Percentiles rank a stretch among this genome's conserved stretches.
phyloP scores from a whole-genome alignment of 1,140 invertebrate genomes.

The Thaumatotibia leucotreta region DNA sequence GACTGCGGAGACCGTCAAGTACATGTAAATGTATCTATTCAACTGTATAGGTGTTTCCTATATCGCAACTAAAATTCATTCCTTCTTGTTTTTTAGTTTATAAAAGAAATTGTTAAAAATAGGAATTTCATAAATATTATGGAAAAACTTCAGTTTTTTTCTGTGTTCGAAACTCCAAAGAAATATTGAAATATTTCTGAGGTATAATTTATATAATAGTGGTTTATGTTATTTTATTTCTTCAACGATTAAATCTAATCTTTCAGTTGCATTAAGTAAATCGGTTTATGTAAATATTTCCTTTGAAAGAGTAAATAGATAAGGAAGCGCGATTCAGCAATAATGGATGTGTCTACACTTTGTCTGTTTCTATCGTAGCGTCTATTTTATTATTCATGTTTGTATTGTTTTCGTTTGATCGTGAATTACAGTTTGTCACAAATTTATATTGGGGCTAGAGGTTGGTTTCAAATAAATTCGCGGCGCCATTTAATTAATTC shows the following conservation, averaged over 20 bases:
- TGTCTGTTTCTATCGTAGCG: conserved; percentile 20
- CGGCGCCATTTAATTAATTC: neutral
- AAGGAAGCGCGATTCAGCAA: conserved; percentile 25
- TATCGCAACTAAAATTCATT: conserved; percentile 61
- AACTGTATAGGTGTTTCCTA: conserved; percentile 32
- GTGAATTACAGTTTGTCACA: conserved; percentile 12
- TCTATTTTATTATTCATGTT: conserved; percentile 19
- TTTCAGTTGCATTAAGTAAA: conserved; percentile 41
- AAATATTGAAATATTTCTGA: conserved; percentile 4
- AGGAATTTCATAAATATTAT: conserved; percentile 9
- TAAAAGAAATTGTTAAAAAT: conserved; percentile 29
- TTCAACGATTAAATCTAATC: conserved; percentile 36
- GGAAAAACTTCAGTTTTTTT: conserved; percentile 5
- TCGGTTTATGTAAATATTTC: conserved; percentile 70
- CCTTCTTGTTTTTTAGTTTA: conserved; percentile 62
- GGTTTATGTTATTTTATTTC: conserved; percentile 25
- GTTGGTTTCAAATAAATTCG: conserved; percentile 2
- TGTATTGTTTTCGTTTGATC: neutral
- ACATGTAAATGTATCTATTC: conserved; percentile 5
- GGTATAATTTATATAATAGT: conserved; percentile 36
- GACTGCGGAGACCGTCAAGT: neutral
- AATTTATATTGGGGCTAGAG: conserved; percentile 5
- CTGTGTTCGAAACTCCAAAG: neutral
- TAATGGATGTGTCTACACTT: conserved; percentile 21
- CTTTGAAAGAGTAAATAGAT: conserved; percentile 40